Percentiles rank a stretch among this genome's conserved stretches.
These are phyloP conservation scores for Prunella strophiata DNA, from an alignment of 2,797 vertebrate genomes.

Conservation along the genomic window DNA sequence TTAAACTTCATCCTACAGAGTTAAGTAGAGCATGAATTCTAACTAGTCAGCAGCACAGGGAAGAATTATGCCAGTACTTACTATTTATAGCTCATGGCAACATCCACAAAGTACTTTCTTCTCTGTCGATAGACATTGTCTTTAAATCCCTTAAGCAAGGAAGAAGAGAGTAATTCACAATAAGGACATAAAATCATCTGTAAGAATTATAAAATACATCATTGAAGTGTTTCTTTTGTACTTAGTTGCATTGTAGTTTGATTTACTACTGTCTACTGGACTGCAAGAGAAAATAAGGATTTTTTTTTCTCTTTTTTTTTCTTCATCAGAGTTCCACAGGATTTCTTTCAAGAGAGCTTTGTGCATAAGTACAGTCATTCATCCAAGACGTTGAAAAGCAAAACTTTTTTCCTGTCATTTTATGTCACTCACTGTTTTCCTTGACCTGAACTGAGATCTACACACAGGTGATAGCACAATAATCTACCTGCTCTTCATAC, in stretches of 20 bases:
- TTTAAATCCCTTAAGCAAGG: conserved; percentile 91
- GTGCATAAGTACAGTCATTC: background rate
- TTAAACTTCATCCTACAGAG: conserved; percentile 45
- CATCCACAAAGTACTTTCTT: conserved; percentile 97
- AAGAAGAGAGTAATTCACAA: conserved; percentile 67
- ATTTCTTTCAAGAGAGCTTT: background rate
- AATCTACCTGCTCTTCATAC: background rate
- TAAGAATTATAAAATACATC: conserved; percentile 52
- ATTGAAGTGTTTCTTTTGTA: conserved; percentile 30
- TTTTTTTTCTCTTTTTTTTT: background rate
- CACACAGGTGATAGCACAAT: background rate
- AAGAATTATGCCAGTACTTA: conserved; percentile 80
- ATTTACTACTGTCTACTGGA: background rate
- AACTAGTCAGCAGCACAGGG: conserved; percentile 28
- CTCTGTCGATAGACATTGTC: conserved; percentile 95
- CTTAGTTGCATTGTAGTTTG: conserved; percentile 28
- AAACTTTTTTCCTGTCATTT: background rate
- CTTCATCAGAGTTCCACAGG: background rate
- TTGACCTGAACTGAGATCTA: background rate
- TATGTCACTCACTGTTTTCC: background rate
- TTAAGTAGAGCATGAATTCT: conserved; percentile 33
- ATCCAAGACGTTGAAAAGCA: background rate
- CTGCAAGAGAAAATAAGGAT: background rate
- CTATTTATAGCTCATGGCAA: conserved; percentile 98
- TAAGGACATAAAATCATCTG: conserved; percentile 25